A percentile compares a stretch with the other conserved stretches of the same genome.
phyloP scores from a whole-genome alignment of 2,888 invertebrate species.

The Agapostemon virescens region DNA sequence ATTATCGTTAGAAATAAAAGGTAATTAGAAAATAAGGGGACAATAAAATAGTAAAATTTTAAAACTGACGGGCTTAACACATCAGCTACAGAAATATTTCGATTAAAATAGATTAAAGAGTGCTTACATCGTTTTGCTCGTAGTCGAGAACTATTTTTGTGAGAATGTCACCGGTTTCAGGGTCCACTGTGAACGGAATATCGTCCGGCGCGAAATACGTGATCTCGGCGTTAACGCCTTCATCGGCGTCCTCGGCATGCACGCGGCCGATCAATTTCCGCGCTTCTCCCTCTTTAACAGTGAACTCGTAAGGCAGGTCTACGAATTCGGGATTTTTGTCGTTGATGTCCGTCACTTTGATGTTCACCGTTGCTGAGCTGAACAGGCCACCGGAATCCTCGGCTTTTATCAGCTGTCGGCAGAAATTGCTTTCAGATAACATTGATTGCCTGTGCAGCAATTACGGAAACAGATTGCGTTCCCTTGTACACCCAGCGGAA shows the following conservation, averaged over 20 bases:
- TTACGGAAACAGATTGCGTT: constrained; percentile 23
- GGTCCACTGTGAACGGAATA: constrained; percentile 90
- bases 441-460: neutral
- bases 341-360: constrained; percentile 94
- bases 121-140: constrained; percentile 87
- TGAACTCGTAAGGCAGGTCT: constrained; percentile 89
- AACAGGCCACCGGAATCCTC: constrained; percentile 92
- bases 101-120: neutral
- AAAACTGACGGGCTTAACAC: neutral
- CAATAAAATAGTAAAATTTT: neutral
- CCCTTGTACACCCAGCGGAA: constrained; percentile 24
- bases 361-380: constrained; percentile 91
- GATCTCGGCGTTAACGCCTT: constrained; percentile 91
- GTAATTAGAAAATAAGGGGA: neutral
- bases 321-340: constrained; percentile 95
- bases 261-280: constrained; percentile 86
- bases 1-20: too few relatives aligned
- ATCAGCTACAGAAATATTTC: rapidly evolving
- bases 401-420: constrained; percentile 86
- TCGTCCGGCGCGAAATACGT: constrained; percentile 90
- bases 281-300: constrained; percentile 88
- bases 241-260: constrained; percentile 92
- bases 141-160: constrained; percentile 90
- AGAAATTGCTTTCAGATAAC: constrained; percentile 1
- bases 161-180: constrained; percentile 88